Evolutionary conservation across 2,113 vertebrate genomes (phyloP).

Genomic region (rabbit (Oryctolagus cuniculus)): mOryCun1.1 NW_027208201.1:4491501-4492000

Average conservation of each 20-base stretch:
- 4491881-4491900: conserved; percentile 69
- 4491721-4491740: conserved; percentile 99
- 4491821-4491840: conserved; percentile 77
- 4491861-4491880: conserved; percentile 76
- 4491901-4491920: conserved; percentile 51
- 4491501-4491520: not conserved
- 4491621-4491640: conserved; percentile 89
- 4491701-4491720: conserved; percentile 95
- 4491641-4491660: conserved; percentile 95
- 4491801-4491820: conserved; percentile 79
- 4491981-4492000: conserved; percentile 56
- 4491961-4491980: conserved; percentile 39
- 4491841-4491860: conserved; percentile 70
- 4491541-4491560: conserved; percentile 34
- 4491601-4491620: conserved; percentile 86
- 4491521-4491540: conserved; percentile 31
- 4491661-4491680: conserved; percentile 93
- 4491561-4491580: conserved; percentile 49
- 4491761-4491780: conserved; percentile 99
- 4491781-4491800: conserved; percentile 93
- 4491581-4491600: conserved; percentile 47
- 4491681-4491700: conserved; percentile 95
- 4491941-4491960: conserved; percentile 65
- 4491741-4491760: conserved; percentile 98
- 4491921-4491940: not conserved